phyloP scores from a whole-genome alignment of 2,888 invertebrate genomes.

The Sinopyrophorus schimmeli region DNA sequence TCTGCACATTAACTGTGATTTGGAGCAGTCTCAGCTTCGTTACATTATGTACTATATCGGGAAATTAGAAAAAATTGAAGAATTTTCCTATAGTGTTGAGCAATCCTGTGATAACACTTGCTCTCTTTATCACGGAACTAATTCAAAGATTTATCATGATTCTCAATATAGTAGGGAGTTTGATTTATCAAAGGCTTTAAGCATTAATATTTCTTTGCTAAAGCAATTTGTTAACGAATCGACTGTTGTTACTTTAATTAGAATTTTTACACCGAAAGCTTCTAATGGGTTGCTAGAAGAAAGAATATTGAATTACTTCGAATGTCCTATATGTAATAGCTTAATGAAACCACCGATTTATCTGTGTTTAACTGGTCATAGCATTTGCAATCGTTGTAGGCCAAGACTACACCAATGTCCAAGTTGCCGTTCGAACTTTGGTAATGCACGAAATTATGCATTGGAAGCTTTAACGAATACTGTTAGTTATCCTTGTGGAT shows the following conservation, averaged over 20 bases:
- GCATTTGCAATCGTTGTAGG: slow-evolving; percentile 46
- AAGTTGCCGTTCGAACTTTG: slow-evolving; percentile 45
- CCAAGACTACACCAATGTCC: slow-evolving; percentile 47
- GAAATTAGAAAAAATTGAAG: slow-evolving; percentile 35
- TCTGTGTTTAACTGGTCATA: slow-evolving; percentile 49
- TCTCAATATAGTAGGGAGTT: slow-evolving; percentile 20
- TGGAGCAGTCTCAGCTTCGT: slow-evolving; percentile 37
- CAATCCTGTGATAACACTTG: slow-evolving; percentile 33
- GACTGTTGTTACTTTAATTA: slow-evolving; percentile 19
- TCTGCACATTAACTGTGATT: slow-evolving; percentile 40
- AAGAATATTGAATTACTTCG: slow-evolving; percentile 45
- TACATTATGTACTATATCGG: slow-evolving; percentile 45
- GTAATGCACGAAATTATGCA: slow-evolving; percentile 47
- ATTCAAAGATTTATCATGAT: slow-evolving; percentile 28
- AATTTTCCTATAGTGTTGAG: slow-evolving; percentile 44
- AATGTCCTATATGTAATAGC: slow-evolving; percentile 49
- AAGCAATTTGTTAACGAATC: slow-evolving; percentile 35
- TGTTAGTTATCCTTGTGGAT: slow-evolving; percentile 45
- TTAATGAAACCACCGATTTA: slow-evolving; percentile 50
- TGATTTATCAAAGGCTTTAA: slow-evolving; percentile 23
- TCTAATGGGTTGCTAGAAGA: slow-evolving; percentile 39
- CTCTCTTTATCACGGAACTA: slow-evolving; percentile 42
- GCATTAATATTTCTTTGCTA: slow-evolving; percentile 42
- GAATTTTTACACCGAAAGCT: slow-evolving; percentile 20
- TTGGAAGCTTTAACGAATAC: slow-evolving; percentile 45